Conservation (phyloP, 2,113 vertebrate genomes). For the Tenebrosternarchus preto region DNA sequence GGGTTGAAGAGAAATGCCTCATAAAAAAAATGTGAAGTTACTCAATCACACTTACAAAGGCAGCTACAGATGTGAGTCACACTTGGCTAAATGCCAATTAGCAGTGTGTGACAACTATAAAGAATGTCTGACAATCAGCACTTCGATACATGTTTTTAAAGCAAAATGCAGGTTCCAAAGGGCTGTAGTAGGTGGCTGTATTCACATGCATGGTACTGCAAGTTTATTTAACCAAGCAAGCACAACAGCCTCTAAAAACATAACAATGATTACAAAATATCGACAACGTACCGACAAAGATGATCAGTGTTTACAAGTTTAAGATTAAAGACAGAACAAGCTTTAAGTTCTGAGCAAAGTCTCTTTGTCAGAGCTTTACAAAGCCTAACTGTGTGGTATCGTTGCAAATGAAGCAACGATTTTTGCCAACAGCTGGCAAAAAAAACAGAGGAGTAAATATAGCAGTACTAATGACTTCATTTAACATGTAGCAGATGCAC, state of each 20-base stretch:
- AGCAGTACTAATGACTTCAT: no score
- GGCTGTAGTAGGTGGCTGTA: background rate
- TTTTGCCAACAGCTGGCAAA: no score
- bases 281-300: background rate
- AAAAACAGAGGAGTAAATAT: no score
- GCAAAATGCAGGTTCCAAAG: background rate
- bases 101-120: background rate
- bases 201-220: background rate
- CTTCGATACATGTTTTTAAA: background rate
- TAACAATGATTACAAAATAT: background rate
- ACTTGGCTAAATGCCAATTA: conserved; percentile 21
- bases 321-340: background rate
- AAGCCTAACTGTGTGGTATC: no score
- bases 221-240: background rate
- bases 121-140: background rate
- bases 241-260: no score
- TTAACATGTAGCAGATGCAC: no score
- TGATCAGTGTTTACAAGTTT: background rate
- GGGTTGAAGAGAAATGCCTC: background rate
- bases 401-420: no score
- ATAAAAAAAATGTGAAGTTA: background rate
- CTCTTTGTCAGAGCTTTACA: no score
- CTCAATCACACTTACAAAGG: background rate
- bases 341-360: background rate
- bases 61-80: background rate